phyloP scores from a whole-genome alignment of 1,140 invertebrate species.

The Papilio polyxenes region DNA sequence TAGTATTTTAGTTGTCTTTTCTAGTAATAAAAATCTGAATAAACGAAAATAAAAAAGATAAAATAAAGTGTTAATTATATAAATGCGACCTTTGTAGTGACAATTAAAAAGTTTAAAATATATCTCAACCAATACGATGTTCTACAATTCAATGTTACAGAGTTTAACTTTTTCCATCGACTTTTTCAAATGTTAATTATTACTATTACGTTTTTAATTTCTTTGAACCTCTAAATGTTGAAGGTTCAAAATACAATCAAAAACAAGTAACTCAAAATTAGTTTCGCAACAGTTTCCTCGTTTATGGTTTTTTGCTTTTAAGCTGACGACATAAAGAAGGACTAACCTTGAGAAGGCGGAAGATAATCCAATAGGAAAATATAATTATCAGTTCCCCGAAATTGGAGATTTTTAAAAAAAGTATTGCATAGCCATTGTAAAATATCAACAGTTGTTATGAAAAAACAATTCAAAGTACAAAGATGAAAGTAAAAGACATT shows the following conservation, averaged over 20 bases:
- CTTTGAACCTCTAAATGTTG: neutral
- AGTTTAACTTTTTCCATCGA: neutral
- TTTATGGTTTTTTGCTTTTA: constrained; percentile 47
- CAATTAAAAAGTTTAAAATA: neutral
- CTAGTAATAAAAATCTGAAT: too few relatives aligned
- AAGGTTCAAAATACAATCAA: constrained; percentile 10
- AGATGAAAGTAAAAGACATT: neutral
- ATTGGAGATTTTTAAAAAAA: constrained; percentile 13
- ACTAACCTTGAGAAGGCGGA: constrained; percentile 64
- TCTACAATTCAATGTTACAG: neutral
- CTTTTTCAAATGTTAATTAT: neutral
- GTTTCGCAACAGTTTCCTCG: constrained; percentile 41
- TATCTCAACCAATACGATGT: neutral
- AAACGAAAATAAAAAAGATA: too few relatives aligned
- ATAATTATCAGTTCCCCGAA: constrained; percentile 28
- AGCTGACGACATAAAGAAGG: constrained; percentile 49
- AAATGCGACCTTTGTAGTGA: neutral
- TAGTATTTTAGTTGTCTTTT: too few relatives aligned
- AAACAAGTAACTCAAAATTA: neutral
- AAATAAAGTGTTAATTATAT: neutral
- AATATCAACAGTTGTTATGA: too few relatives aligned
- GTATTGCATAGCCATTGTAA: neutral
- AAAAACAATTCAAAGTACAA: neutral
- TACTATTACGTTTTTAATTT: neutral
- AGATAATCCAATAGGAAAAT: constrained; percentile 54